Evolutionary conservation across 2,888 invertebrate genomes (phyloP).

Genomic region (Yponomeuta malinellus): DNA sequence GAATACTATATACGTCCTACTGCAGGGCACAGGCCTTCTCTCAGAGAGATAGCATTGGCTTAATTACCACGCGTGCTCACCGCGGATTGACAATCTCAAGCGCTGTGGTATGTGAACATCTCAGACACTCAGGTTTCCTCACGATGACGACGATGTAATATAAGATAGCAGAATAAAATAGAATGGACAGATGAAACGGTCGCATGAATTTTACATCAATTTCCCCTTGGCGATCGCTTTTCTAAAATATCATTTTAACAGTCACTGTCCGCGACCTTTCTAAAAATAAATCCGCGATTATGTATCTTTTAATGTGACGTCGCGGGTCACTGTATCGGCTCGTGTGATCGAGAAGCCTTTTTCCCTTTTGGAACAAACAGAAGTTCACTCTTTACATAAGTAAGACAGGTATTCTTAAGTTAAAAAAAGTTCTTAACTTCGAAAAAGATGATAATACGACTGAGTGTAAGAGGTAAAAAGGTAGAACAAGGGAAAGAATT

Average conservation of each 20-base stretch:
- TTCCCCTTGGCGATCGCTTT: background rate
- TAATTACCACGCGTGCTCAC: too few relatives aligned
- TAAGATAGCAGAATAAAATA: background rate
- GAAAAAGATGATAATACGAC: too few relatives aligned
- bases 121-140: too few relatives aligned
- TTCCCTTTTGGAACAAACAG: background rate
- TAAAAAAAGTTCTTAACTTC: too few relatives aligned
- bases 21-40: too few relatives aligned
- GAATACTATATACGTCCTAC: too few relatives aligned
- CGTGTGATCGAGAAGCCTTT: background rate
- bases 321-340: background rate
- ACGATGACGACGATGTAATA: background rate
- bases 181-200: background rate
- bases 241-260: background rate
- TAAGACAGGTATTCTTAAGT: background rate
- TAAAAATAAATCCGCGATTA: constrained; percentile 1
- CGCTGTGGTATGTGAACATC: too few relatives aligned
- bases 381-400: background rate
- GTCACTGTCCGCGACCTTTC: background rate
- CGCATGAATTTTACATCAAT: background rate
- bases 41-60: too few relatives aligned
- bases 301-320: constrained; percentile 3
- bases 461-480: too few relatives aligned
- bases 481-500: too few relatives aligned
- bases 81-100: too few relatives aligned